Base-by-base conservation (phyloP, 1,140 invertebrate species). In the Micrasema longulum region DNA sequence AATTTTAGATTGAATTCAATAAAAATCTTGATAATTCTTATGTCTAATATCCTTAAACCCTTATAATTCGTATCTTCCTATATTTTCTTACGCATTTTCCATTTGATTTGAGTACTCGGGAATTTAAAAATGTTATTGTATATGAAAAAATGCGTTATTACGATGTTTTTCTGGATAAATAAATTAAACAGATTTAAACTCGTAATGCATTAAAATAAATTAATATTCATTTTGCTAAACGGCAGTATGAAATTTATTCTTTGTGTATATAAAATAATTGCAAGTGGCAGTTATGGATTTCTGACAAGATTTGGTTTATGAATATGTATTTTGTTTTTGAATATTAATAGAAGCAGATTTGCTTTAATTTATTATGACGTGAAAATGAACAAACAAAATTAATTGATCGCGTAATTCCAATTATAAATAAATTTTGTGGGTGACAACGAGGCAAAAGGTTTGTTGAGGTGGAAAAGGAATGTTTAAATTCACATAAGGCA, bases 321-420 rank as follows among this genome's bases (percentile, higher is more conserved):
- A 75, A 75, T 75, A 75, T 75, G 74, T 72, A 75, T 75, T 23
- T 66, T 47, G 72, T 70, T 72, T 75, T 72, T 75, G 74, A 75
- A 75, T 75, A 75, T 75, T 75, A 69, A 75, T 75, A 41, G 48
- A 38, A 47, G 36, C 16, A 31, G 70, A 72, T 75, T 75, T 48
- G 66, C 43, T 55, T 45, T 71, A 66, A 71, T 71, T 45, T 65
- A 71, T 71, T 71, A 26, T 43, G 68, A 70, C 68, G 43, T 16
- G 68, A 63, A 60, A 63, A 64, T 63, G 60, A 70, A 70, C 68
- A 70, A 52, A 62, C 68, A 70, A 53, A 70, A 63, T 70, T 63
- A 53, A 70, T 64, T 53, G 60, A 70, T 52, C 45, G 55, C 38
- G 38, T 53, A 69, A 53, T 69, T 68, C 50, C 65, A 60, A 60